Percentiles rank a stretch among this genome's conserved stretches.
These are phyloP conservation scores for Okapia johnstoni DNA, from an alignment of 2,113 vertebrate genomes.

Conservation along the genomic window DNA sequence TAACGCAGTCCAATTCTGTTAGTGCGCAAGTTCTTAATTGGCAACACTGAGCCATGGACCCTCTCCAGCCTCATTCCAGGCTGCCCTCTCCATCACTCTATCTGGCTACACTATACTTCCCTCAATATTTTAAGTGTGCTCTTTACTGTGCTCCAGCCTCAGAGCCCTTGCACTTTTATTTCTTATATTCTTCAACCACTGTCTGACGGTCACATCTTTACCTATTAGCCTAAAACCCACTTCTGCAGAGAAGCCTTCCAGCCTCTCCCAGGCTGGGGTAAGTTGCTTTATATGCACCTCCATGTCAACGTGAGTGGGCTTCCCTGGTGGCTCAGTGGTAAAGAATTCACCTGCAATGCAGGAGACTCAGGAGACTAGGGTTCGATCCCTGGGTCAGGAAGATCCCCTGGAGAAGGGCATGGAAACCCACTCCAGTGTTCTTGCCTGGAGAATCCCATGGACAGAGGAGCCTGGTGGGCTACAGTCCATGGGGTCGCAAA, in stretches of 20 bases:
- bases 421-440: background rate
- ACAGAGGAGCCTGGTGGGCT: background rate
- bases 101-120: background rate
- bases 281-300: background rate
- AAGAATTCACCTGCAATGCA: background rate
- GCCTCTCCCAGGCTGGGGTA: background rate
- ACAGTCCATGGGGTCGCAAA: background rate
- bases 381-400: background rate
- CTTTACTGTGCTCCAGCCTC: background rate
- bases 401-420: background rate
- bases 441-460: background rate
- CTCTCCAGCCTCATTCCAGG: background rate
- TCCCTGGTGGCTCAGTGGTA: background rate
- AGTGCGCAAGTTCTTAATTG: background rate
- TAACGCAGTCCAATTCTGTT: background rate
- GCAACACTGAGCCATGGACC: background rate
- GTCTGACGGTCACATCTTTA: background rate
- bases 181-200: background rate
- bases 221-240: background rate
- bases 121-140: background rate
- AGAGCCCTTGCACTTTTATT: background rate
- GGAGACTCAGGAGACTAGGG: background rate
- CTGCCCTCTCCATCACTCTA: background rate
- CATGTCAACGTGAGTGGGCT: rapidly evolving
- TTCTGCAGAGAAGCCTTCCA: background rate